Evolutionary conservation across 2,888 invertebrate genomes (phyloP), one percentile per base, ranked within the genome.

Genomic region (Drosophila falleni): DNA sequence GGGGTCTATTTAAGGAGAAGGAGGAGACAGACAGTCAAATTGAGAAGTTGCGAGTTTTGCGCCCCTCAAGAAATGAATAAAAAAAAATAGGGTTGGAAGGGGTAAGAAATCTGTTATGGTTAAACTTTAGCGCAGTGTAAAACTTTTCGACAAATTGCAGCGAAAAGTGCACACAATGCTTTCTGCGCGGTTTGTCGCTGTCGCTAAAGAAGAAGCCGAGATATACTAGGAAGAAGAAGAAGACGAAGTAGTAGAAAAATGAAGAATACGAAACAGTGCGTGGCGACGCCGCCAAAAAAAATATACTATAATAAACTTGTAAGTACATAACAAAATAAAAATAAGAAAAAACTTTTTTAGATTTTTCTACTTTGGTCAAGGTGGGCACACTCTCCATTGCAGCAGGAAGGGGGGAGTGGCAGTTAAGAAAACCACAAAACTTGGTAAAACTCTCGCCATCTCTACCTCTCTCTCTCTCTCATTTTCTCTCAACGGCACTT

Each of bases 101-200:
- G 23, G 4, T 3, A 41, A 54, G 77, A 85, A 85, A 85, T 84
- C 82, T 84, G 88, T 85, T 87, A 84, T 87, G 82, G 76, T 87
- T 84, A 87, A 84, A 84, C 86, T 84, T 83, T 65, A 61, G 70
- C 60, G 62, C 44, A 49, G 26, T 41, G 58, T 51, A 81, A 78
- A 81, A 78, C 70, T 84, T 84, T 84, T 87, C 88, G 85, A 84
- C 83, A 84, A 84, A 87, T 87, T 84, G 81, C 85, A 85, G 82
- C 66, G 74, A 78, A 87, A 79, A 79, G 77, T 77, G 82, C 79
- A 83, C 65, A 78, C 87, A 87, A 82, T 81, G 80, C 67, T 41
- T 78, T 78, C 44, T 53, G 26, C 11, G 19, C 23, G 53, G 16
- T 33, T 23, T 16, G 51, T 26, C 37, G 58, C 31, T 33, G 33